Base-by-base conservation (phyloP, 2,797 vertebrate species). In the Anabacerthia variegaticeps region DNA sequence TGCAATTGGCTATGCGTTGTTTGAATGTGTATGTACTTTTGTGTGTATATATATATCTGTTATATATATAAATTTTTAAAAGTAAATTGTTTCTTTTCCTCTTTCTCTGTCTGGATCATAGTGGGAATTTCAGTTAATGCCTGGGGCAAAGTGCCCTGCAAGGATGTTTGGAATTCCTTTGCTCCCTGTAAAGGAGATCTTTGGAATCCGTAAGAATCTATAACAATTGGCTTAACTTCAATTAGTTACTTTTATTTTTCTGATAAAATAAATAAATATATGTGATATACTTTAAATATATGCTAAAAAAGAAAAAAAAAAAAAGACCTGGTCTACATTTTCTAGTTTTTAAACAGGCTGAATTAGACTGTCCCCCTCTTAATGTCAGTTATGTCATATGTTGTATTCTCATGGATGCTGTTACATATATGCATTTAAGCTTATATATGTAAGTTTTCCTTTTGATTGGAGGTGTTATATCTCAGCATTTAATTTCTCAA, bases 81-180 rank as follows among this genome's bases (percentile, higher is more conserved):
- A 52, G 55, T 32, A 48, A 10, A 12, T 18, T 20, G 46, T 93
- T 96, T 93, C 74, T 80, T 89, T 83, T 91, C 52, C 72, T 69
- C 72, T 65, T 87, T 91, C 46, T 87, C 44, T 95, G 34, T 62
- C 95, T 77, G 69, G 84, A 73, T 84, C 68, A 28, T 51, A 37
- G 89, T 97, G 90, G 94, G 92, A 95, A 97, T 97, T 97, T 97
- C 83, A 84, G 91, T 96, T 95, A 94, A 89, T 92, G 94, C 95
- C 96, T 97, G 92, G 20, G 78, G 93, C 91, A 92, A 94, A 96
- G 89, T 82, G 88, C 92, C 89, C 86, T 89, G 84, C 72, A 96
- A 96, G 68, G 92, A 97, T 97, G 96, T 86, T 85, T 97, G 89
- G 91, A 97, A 98, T 97, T 97, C 96, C 78, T 97, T 97, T 96